A percentile compares a stretch with the other conserved stretches of the same genome.
phyloP scores from a whole-genome alignment of 1,140 invertebrate genomes.

The Danaus melanippus region DNA sequence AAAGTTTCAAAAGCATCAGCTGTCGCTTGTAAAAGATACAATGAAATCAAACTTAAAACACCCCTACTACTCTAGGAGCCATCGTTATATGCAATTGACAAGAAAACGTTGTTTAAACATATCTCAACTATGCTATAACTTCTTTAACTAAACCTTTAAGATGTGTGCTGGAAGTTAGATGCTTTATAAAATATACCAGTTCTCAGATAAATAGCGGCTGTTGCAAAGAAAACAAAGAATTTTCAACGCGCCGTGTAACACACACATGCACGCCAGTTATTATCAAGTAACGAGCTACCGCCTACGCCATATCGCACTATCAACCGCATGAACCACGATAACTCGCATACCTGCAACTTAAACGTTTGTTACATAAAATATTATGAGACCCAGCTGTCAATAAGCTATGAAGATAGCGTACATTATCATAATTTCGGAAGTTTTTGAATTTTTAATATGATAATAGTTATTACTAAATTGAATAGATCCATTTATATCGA shows the following conservation, averaged over 20 bases:
- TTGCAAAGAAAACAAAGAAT: slow-evolving; percentile 52
- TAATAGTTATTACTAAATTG: slow-evolving; percentile 1
- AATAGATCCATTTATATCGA: background rate
- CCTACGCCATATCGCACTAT: slow-evolving; percentile 46
- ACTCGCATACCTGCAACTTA: slow-evolving; percentile 41
- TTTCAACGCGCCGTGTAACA: slow-evolving; percentile 32
- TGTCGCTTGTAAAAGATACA: no score
- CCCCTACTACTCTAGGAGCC: no score
- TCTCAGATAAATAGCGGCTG: slow-evolving; percentile 34
- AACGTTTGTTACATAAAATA: slow-evolving; percentile 25
- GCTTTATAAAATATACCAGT: slow-evolving; percentile 37
- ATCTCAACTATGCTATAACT: no score
- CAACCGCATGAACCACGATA: slow-evolving; percentile 46
- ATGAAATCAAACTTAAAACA: no score
- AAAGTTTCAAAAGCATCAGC: no score
- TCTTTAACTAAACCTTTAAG: no score
- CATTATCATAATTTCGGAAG: slow-evolving; percentile 24
- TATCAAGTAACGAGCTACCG: slow-evolving; percentile 43
- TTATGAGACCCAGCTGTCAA: no score
- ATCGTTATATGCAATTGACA: no score
- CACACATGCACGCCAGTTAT: slow-evolving; percentile 13
- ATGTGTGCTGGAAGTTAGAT: slow-evolving; percentile 1
- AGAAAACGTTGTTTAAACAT: no score
- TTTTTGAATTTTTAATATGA: slow-evolving; percentile 8
- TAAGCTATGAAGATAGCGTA: slow-evolving; percentile 14